A percentile compares a stretch with the other conserved stretches of the same genome.
Conservation (phyloP, 1,140 invertebrate genomes). For the Bicyclus anynana region DNA sequence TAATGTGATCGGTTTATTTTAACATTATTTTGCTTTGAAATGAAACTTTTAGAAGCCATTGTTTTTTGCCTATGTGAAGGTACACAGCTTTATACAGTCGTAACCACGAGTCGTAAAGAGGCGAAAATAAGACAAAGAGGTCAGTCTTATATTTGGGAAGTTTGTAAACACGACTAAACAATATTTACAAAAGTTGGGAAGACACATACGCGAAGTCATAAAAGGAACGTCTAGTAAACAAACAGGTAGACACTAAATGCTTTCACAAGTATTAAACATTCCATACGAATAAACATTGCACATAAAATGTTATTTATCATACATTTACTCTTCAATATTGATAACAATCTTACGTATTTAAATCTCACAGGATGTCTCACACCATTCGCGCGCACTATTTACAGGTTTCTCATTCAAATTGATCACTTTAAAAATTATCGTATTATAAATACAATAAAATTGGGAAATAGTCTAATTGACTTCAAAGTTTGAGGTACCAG, state of each 20-base stretch:
- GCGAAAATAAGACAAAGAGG: slow-evolving; percentile 73
- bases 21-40: slow-evolving; percentile 65
- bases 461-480: slow-evolving; percentile 73
- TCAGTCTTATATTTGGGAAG: slow-evolving; percentile 77
- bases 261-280: slow-evolving; percentile 47
- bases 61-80: slow-evolving; percentile 50
- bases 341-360: slow-evolving; percentile 70
- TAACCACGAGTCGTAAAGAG: slow-evolving; percentile 57
- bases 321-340: slow-evolving; percentile 52
- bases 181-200: slow-evolving; percentile 76
- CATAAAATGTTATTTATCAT: slow-evolving; percentile 53
- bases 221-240: slow-evolving; percentile 58
- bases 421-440: slow-evolving; percentile 56
- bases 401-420: slow-evolving; percentile 56
- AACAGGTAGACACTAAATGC: slow-evolving; percentile 50
- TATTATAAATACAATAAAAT: slow-evolving; percentile 57
- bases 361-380: slow-evolving; percentile 67
- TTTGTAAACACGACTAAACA: slow-evolving; percentile 68
- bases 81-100: slow-evolving; percentile 56
- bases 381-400: slow-evolving; percentile 53
- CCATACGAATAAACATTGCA: slow-evolving; percentile 56
- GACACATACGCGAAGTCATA: slow-evolving; percentile 65
- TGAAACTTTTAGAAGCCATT: slow-evolving; percentile 62
- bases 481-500: slow-evolving; percentile 55
- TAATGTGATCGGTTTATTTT: slow-evolving; percentile 68